Percentiles rank a stretch among this genome's conserved stretches.
These are phyloP conservation scores for Podarcis lilfordi DNA, from an alignment of 2,797 vertebrate genomes.

Conservation along the genomic window DNA sequence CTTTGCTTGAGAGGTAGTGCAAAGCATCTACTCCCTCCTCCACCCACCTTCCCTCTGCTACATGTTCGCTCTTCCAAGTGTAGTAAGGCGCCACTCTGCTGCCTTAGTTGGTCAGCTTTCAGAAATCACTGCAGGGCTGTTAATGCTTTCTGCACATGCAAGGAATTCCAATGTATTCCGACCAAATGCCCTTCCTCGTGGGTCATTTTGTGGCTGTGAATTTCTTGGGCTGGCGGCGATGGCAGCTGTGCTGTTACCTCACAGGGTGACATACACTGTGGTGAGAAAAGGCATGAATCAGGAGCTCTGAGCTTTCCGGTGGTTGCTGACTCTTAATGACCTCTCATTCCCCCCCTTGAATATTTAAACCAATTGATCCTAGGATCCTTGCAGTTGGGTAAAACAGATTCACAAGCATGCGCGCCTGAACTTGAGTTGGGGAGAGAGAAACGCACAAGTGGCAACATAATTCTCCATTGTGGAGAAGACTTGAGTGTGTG, in stretches of 20 bases:
- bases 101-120: background rate
- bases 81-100: background rate
- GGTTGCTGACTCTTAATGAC: background rate
- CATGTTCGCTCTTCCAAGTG: background rate
- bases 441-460: background rate
- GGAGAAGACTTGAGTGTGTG: background rate
- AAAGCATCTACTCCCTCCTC: background rate
- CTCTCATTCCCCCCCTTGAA: background rate
- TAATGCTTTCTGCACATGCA: background rate
- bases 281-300: background rate
- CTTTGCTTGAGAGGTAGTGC: background rate
- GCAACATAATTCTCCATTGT: background rate
- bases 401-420: background rate
- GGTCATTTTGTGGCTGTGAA: background rate
- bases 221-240: too few relatives aligned
- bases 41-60: background rate
- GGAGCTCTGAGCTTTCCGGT: background rate
- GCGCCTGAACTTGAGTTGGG: background rate
- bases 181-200: background rate
- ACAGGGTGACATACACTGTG: background rate
- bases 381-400: background rate
- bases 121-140: background rate
- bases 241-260: background rate
- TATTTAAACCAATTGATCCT: background rate
- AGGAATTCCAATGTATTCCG: background rate